These are phyloP conservation scores for Drosophila sucinea DNA, from an alignment of 1,140 invertebrate species.

Conservation along the genomic window DNA sequence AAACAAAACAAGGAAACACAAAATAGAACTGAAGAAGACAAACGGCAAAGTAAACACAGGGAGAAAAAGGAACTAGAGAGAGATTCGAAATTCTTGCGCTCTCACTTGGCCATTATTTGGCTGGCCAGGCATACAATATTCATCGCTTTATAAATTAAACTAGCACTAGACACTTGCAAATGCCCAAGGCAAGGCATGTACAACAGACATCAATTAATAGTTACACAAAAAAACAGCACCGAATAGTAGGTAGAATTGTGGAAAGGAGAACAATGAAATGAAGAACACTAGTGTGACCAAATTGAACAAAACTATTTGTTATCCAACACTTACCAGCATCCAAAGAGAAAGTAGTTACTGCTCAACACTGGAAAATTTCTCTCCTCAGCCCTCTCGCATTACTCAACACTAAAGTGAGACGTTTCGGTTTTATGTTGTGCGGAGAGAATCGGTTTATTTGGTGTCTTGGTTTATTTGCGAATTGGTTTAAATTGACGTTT, in stretches of 20 bases:
- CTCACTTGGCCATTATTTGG: slow-evolving; percentile 33
- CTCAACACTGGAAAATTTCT: not conserved
- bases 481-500: slow-evolving; percentile 12
- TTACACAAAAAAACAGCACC: slow-evolving; percentile 60
- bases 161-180: slow-evolving; percentile 33
- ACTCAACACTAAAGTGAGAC: slow-evolving; percentile 23
- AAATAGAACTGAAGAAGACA: slow-evolving; percentile 55
- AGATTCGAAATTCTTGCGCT: slow-evolving; percentile 41
- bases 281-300: not conserved
- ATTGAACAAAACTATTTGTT: not conserved
- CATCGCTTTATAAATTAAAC: slow-evolving; percentile 66
- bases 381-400: not conserved
- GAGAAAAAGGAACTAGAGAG: slow-evolving; percentile 29
- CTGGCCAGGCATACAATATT: slow-evolving; percentile 19
- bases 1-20: slow-evolving; percentile 66
- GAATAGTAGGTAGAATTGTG: slow-evolving; percentile 37
- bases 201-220: slow-evolving; percentile 49
- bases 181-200: slow-evolving; percentile 27
- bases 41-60: slow-evolving; percentile 67
- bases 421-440: slow-evolving; percentile 60
- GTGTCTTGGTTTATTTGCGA: slow-evolving; percentile 51
- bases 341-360: not conserved
- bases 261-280: slow-evolving; percentile 1
- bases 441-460: slow-evolving; percentile 33
- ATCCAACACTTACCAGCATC: not conserved